A percentile compares a stretch with the other conserved stretches of the same genome.
Conservation (phyloP, 2,888 invertebrate species). For the Andrena haemorrhoa region DNA sequence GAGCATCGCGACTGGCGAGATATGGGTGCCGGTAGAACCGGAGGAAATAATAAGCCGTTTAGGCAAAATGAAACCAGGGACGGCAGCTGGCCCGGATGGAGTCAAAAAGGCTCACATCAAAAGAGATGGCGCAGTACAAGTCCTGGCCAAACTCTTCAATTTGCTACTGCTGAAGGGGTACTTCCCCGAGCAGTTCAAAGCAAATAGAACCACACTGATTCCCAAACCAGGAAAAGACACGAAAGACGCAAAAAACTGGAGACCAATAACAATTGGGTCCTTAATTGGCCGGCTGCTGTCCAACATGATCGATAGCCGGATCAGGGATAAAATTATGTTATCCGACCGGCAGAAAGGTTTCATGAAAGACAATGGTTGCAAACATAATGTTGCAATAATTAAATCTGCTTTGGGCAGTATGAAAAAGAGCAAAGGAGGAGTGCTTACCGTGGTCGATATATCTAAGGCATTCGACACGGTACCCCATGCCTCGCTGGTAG, state of each 20-base stretch:
- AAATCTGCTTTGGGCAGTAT: background rate
- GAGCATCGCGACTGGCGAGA: too few relatives aligned
- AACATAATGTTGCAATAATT: slow-evolving; percentile 46
- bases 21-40: background rate
- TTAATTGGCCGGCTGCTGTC: slow-evolving; percentile 75
- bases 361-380: slow-evolving; percentile 70
- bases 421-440: slow-evolving; percentile 46
- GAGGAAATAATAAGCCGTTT: slow-evolving; percentile 62
- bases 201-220: slow-evolving; percentile 77
- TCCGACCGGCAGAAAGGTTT: slow-evolving; percentile 78
- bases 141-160: slow-evolving; percentile 31
- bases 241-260: slow-evolving; percentile 70
- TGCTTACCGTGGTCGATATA: slow-evolving; percentile 31
- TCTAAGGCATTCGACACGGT: background rate
- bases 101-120: slow-evolving; percentile 58
- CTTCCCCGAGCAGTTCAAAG: slow-evolving; percentile 70
- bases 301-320: slow-evolving; percentile 72
- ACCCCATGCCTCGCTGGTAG: fast-evolving
- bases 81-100: slow-evolving; percentile 72
- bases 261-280: slow-evolving; percentile 78
- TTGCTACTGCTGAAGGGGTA: background rate
- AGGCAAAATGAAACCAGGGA: slow-evolving; percentile 52
- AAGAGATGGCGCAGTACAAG: background rate
- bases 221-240: slow-evolving; percentile 78
- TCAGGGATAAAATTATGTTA: slow-evolving; percentile 56